Evolutionary conservation across 2,113 vertebrate genomes (phyloP), one percentile per base, ranked within the genome.

Genomic region (Brevimyrus niger): DNA sequence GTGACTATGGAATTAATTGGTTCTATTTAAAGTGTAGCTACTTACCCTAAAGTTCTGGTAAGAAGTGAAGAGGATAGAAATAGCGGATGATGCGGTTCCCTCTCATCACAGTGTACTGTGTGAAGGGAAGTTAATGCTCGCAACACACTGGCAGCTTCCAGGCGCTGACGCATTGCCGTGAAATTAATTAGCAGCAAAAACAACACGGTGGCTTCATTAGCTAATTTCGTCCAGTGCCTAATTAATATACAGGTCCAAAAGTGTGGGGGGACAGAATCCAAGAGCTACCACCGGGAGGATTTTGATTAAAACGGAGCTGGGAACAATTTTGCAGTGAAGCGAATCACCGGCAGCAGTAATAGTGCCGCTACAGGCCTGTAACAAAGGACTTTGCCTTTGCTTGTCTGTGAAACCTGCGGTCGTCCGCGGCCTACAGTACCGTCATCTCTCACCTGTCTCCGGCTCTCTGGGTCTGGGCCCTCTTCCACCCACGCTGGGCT

Each of bases 131-230:
- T 38, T 38, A 80, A 42, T 80, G 5, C 38, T 80, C 15, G 42
- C 69, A 76, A 38, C 35, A 38, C 2, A 76, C 13, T 3, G 13
- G 35, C 73, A 80, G 73, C 73, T 80, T 80, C 73, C 73, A 80
- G 38, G 35, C 35, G 73, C 0, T 80, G 73, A 80, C 17, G 13
- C 73, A 80, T 80, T 0, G 35, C 73, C 73, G 31, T 15, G 85
- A 86, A 86, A 86, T 38, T 86, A 86, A 58, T 87, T 87, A 87
- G 84, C 47, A 86, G 44, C 4, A n/a, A 47, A 87, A 87, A 55
- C 53, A 87, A 51, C 53, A n/a, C 23, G 21, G 38, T 61, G 19
- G 58, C 35, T 87, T 87, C 86, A 87, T 87, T 53, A 53, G 86
- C 53, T 87, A 87, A 65, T 38, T 65, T 55, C 42, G 44, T 53